Evolutionary conservation across 2,113 vertebrate species (phyloP).

Genomic region (Struthidea cinerea): DNA sequence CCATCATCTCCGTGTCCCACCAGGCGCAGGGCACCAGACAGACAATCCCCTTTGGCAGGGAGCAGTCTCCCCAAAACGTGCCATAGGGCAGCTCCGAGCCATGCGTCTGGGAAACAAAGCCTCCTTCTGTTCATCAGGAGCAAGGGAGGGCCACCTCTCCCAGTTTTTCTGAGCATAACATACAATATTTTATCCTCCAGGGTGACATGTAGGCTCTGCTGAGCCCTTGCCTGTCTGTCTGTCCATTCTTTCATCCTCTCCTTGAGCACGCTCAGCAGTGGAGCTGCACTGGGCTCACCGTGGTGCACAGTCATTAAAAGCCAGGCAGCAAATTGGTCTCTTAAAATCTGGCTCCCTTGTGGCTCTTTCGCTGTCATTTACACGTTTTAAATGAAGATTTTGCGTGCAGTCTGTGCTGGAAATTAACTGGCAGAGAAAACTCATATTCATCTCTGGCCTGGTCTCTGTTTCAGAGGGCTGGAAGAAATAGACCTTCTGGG

Average conservation of each 20-base stretch:
- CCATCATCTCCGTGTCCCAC: fast-evolving
- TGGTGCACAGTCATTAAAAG: slow-evolving; percentile 3
- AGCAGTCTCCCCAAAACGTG: neutral
- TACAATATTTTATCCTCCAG: slow-evolving; percentile 27
- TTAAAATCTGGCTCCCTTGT: slow-evolving; percentile 47
- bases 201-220: neutral
- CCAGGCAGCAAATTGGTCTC: slow-evolving; percentile 16
- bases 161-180: neutral
- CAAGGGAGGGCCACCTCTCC: neutral
- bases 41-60: neutral
- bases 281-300: neutral
- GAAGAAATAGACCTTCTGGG: slow-evolving; percentile 48
- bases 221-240: neutral
- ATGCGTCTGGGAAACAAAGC: neutral
- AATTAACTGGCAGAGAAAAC: slow-evolving; percentile 46
- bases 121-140: neutral
- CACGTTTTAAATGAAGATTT: slow-evolving; percentile 60
- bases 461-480: slow-evolving; percentile 19
- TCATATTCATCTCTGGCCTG: neutral
- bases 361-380: slow-evolving; percentile 46
- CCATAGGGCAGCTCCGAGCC: neutral
- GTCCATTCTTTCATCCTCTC: neutral
- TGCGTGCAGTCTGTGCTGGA: slow-evolving; percentile 52
- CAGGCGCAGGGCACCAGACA: neutral
- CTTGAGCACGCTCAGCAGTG: neutral